phyloP scores from a whole-genome alignment of 2,797 vertebrate species.

The Podarcis siculus region DNA sequence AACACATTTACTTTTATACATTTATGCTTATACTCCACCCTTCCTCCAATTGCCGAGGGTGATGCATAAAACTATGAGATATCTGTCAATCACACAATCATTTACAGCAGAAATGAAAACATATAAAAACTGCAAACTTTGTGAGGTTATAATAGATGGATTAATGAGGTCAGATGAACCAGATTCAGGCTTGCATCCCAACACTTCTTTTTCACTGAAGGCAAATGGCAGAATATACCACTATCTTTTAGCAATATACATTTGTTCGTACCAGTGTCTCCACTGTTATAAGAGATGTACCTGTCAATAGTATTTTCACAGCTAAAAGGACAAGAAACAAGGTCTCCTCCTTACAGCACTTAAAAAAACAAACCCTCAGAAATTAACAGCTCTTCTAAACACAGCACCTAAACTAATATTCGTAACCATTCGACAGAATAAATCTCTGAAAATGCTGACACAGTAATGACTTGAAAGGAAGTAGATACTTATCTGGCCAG shows the following conservation, averaged over 20 bases:
- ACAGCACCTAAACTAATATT: neutral
- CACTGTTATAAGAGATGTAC: neutral
- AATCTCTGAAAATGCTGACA: constrained; percentile 16
- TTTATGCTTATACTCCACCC: too few relatives aligned
- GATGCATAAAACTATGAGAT: too few relatives aligned
- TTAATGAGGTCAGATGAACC: too few relatives aligned
- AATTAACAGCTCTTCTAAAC: neutral
- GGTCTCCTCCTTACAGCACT: neutral
- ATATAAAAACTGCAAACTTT: too few relatives aligned
- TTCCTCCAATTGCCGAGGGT: too few relatives aligned
- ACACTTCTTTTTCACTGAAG: neutral
- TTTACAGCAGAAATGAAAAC: too few relatives aligned
- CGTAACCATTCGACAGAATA: neutral
- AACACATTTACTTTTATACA: too few relatives aligned
- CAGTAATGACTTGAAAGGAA: neutral
- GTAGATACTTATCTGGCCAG: constrained; percentile 7
- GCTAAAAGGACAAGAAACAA: neutral
- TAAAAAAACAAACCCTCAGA: too few relatives aligned
- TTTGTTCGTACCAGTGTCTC: neutral
- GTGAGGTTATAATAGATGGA: too few relatives aligned
- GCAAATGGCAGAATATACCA: neutral
- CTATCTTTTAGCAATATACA: neutral
- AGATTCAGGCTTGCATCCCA: neutral
- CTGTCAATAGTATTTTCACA: neutral
- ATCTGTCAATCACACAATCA: too few relatives aligned